phyloP scores from a whole-genome alignment of 2,113 vertebrate genomes.

The Atherinomorus stipes region DNA sequence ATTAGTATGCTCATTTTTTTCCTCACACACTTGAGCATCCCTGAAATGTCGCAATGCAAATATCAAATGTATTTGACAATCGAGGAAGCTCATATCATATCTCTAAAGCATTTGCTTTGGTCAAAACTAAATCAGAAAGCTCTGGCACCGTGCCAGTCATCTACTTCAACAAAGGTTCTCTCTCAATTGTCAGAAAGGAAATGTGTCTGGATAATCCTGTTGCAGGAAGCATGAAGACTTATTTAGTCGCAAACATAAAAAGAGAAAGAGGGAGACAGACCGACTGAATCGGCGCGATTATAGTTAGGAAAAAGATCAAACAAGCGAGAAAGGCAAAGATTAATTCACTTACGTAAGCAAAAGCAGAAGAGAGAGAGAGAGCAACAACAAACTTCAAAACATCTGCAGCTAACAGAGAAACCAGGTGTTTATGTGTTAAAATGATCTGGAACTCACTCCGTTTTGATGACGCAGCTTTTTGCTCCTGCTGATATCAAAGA shows the following conservation, averaged over 20 bases:
- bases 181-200: slow-evolving; percentile 13
- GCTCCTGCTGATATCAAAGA: slow-evolving; percentile 56
- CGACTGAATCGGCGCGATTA: background rate
- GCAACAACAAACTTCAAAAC: slow-evolving; percentile 43
- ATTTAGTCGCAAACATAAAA: slow-evolving; percentile 19
- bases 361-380: slow-evolving; percentile 17
- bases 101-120: slow-evolving; percentile 26
- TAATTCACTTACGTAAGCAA: slow-evolving; percentile 19
- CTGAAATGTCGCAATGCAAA: slow-evolving; percentile 26
- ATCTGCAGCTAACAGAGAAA: slow-evolving; percentile 32
- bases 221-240: slow-evolving; percentile 8
- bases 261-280: slow-evolving; percentile 14
- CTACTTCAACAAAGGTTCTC: slow-evolving; percentile 14
- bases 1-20: background rate
- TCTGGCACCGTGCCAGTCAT: slow-evolving; percentile 29
- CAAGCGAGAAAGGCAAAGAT: slow-evolving; percentile 2
- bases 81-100: background rate
- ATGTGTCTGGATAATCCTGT: slow-evolving; percentile 19
- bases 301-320: slow-evolving; percentile 19
- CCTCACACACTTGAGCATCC: background rate
- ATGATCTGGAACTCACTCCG: slow-evolving; percentile 41
- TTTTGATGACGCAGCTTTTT: slow-evolving; percentile 63
- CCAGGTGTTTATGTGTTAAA: slow-evolving; percentile 31
- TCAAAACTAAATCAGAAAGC: slow-evolving; percentile 30
- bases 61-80: slow-evolving; percentile 23